These are phyloP conservation scores for Trogon melanurus DNA, from an alignment of 2,113 vertebrate genomes.

Conservation along the genomic window DNA sequence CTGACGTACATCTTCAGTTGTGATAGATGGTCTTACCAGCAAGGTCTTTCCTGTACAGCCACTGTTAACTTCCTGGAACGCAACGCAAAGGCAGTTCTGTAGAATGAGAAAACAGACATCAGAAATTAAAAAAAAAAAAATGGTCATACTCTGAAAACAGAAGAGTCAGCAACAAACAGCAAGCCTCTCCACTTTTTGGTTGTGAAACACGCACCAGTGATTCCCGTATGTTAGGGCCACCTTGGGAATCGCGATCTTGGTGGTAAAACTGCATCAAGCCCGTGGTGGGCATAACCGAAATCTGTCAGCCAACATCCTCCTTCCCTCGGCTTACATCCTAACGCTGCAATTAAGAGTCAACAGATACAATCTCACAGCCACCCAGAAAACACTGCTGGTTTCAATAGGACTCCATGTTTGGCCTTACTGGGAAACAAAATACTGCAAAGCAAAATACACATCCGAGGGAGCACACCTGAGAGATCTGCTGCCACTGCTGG, in stretches of 20 bases:
- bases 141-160: background rate
- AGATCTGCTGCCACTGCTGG: background rate
- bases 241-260: fast-evolving
- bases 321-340: background rate
- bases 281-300: background rate
- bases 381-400: background rate
- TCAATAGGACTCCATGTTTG: background rate
- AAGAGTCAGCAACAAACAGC: background rate
- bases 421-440: background rate
- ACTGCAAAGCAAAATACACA: background rate
- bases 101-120: background rate
- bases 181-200: background rate
- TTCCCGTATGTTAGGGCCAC: fast-evolving
- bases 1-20: slow-evolving; percentile 92
- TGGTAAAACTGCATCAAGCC: background rate
- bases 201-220: background rate
- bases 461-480: background rate
- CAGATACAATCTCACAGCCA: background rate
- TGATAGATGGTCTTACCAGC: slow-evolving; percentile 87
- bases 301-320: background rate
- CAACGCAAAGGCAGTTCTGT: slow-evolving; percentile 96
- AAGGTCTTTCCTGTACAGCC: slow-evolving; percentile 96
- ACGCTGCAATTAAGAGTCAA: background rate
- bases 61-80: slow-evolving; percentile 86
- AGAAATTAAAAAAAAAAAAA: background rate